Conservation (phyloP, 30 jellyfish, hydroid and myxozoan species). For the Hydractinia echinata region DNA sequence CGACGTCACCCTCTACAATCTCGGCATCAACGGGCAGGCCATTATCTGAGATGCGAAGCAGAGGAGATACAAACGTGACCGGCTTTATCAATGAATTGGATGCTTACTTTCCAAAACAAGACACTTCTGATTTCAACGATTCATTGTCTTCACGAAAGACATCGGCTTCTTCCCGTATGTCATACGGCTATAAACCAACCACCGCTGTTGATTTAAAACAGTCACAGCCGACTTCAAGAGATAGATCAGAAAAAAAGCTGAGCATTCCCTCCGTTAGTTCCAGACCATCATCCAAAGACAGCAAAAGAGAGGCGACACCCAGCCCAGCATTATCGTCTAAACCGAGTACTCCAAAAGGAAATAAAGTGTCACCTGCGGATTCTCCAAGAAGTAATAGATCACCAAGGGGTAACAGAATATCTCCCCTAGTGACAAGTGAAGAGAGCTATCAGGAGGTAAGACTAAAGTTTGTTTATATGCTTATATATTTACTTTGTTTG, state of each 20-base stretch:
- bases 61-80: conserved; percentile 7
- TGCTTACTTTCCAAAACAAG: not conserved
- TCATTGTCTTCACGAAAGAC: no score
- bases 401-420: no score
- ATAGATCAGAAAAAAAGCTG: not conserved
- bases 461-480: no score
- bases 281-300: conserved; percentile 4
- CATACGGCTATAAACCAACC: no score
- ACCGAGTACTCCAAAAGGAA: not conserved
- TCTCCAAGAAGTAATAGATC: no score
- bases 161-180: no score
- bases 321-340: not conserved
- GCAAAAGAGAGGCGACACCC: not conserved
- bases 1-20: not conserved
- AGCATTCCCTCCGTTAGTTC: not conserved
- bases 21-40: not conserved
- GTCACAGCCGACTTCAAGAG: no score
- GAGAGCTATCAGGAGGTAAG: no score
- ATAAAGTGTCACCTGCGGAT: not conserved
- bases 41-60: not conserved
- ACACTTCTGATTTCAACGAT: no score
- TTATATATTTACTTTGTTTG: no score
- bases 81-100: conserved; percentile 1
- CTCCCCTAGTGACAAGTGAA: no score
- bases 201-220: no score